These are phyloP conservation scores for Cydia amplana DNA, from an alignment of 1,140 invertebrate genomes.

Conservation along the genomic window DNA sequence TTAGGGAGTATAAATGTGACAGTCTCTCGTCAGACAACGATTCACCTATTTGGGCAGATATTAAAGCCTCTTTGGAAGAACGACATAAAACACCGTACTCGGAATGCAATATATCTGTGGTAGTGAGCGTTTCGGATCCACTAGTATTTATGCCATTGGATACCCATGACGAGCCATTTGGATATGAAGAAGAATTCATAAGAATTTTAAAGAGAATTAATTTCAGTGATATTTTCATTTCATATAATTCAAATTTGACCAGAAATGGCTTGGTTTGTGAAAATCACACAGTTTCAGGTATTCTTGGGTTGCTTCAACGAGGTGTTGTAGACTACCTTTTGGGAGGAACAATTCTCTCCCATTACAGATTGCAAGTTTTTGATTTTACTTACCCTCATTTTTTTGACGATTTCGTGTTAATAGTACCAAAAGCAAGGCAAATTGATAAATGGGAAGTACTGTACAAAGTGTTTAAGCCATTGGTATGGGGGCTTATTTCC, in stretches of 20 bases:
- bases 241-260: background rate
- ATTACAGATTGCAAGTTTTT: constrained; percentile 22
- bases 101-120: constrained; percentile 13
- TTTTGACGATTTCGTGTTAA: constrained; percentile 4
- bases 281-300: constrained; percentile 11
- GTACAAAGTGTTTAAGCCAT: background rate
- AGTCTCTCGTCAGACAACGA: background rate
- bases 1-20: background rate
- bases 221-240: background rate
- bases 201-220: background rate
- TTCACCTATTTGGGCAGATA: constrained; percentile 5
- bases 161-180: background rate
- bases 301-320: background rate
- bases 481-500: constrained; percentile 1
- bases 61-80: constrained; percentile 3
- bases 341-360: background rate
- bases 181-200: constrained; percentile 17
- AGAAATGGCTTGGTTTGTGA: background rate
- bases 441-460: constrained; percentile 20
- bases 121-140: background rate
- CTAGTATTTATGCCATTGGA: background rate
- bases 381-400: constrained; percentile 18
- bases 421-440: constrained; percentile 21
- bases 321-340: background rate
- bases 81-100: constrained; percentile 2